A percentile compares a stretch with the other conserved stretches of the same genome.
Conservation (phyloP, 2,888 invertebrate genomes). For the Andricus quercusramuli region DNA sequence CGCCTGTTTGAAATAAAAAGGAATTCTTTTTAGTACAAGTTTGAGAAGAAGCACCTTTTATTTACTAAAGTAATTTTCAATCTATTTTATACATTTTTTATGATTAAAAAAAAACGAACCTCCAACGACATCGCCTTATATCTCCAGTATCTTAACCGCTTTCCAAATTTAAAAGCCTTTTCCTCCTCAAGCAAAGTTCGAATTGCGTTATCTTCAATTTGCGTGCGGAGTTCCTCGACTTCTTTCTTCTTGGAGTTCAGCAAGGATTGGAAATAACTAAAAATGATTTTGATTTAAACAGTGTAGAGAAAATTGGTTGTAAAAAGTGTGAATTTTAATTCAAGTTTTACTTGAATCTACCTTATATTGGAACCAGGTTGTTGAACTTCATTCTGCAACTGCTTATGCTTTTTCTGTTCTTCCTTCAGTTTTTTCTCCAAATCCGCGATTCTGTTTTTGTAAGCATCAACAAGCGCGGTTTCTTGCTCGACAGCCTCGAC, state of each 20-base stretch:
- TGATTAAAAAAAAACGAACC: conserved; percentile 49
- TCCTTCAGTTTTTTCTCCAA: conserved; percentile 65
- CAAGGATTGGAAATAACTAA: conserved; percentile 66
- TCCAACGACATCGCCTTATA: conserved; percentile 62
- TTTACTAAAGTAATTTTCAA: no score
- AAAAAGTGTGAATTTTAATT: not conserved
- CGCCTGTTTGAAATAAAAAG: conserved; percentile 51
- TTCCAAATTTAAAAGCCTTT: conserved; percentile 47
- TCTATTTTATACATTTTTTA: conserved; percentile 66
- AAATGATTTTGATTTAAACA: conserved; percentile 43
- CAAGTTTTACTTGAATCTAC: conserved; percentile 41
- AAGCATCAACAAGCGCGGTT: conserved; percentile 61
- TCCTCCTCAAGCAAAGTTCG: conserved; percentile 55
- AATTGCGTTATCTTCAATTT: conserved; percentile 65
- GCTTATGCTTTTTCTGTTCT: conserved; percentile 57
- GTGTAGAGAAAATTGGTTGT: not conserved
- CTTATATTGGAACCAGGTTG: conserved; percentile 48
- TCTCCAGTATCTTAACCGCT: conserved; percentile 53
- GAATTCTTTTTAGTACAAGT: conserved; percentile 68
- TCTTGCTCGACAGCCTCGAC: conserved; percentile 59
- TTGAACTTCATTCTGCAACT: conserved; percentile 37
- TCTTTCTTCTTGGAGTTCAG: conserved; percentile 61
- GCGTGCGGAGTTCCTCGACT: conserved; percentile 62
- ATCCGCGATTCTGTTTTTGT: conserved; percentile 64
- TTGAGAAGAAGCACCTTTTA: conserved; percentile 66